Evolutionary conservation across 2,888 invertebrate species (phyloP), one percentile per base, ranked within the genome.

Genomic region (Oxytorus armatus): DNA sequence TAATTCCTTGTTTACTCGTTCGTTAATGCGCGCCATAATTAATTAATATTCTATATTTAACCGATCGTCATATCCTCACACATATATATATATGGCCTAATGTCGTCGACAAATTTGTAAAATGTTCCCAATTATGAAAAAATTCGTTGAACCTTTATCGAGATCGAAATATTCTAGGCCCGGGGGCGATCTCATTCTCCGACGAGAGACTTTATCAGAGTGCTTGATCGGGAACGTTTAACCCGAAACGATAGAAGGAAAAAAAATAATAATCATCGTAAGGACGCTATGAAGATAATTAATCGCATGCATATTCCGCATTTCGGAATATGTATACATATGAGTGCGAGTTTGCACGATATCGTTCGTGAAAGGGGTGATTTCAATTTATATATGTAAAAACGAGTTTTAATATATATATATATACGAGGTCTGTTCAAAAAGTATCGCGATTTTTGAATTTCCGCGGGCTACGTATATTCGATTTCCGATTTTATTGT

Each of bases 1-100:
- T n/a, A 76, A 77, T 63, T 44, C 63, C 70, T 53, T 61, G 68
- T 76, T 69, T 68, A 44, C 61, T 63, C 53, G 49, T 8, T 68
- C 59, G 23, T 7, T 16, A 21, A 36, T 39, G 21, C 29, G 11
- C 8, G 4, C 23, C n/a, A 21, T 66, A n/a, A 42, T 25, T 51
- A 65, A 47, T 68, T 33, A 36, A 61, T 29, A 10, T 51, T 53
- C 65, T 63, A 69, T 23, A 16, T 21, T 7, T 55, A 14, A 47
- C 39, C 49, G 47, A 69, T 25, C 10, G 23, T 57, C n/a, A n/a
- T n/a, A n/a, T n/a, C n/a, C n/a, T n/a, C n/a, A n/a, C n/a, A n/a
- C n/a, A n/a, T n/a, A n/a, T n/a, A 55, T 10, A 47, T 47, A 44
- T 44, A 42, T 10, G n/a, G n/a, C n/a, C n/a, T n/a, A n/a, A n/a